phyloP scores from a whole-genome alignment of 2,797 vertebrate genomes.

The Botia almorhae region DNA sequence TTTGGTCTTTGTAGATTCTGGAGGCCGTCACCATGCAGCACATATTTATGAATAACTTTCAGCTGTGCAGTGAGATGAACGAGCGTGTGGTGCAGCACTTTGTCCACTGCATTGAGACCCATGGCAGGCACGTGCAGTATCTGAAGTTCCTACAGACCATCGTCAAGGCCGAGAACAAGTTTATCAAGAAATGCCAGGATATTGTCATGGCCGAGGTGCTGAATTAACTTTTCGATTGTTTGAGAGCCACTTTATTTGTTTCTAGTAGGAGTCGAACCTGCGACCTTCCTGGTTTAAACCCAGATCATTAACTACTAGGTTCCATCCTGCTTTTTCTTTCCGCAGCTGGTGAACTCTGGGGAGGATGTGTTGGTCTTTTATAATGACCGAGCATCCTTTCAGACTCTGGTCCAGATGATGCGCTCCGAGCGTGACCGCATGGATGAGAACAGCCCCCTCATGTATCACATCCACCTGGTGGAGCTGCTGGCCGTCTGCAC shows the following conservation, averaged over 20 bases:
- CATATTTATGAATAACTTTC: constrained; percentile 99
- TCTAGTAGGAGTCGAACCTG: background rate
- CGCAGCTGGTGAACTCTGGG: constrained; percentile 93
- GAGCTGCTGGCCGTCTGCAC: constrained; percentile 97
- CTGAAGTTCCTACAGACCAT: constrained; percentile 98
- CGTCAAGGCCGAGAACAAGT: constrained; percentile 97
- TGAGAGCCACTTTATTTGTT: background rate
- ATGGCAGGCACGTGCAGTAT: constrained; percentile 97
- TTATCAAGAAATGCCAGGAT: constrained; percentile 99
- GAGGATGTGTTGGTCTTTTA: constrained; percentile 98
- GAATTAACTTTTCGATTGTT: background rate
- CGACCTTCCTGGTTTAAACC: too few species aligned
- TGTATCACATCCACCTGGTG: constrained; percentile 98
- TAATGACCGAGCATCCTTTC: constrained; percentile 97
- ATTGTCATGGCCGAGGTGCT: constrained; percentile 98
- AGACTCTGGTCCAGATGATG: constrained; percentile 98
- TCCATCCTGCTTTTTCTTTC: background rate
- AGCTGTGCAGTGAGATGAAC: constrained; percentile 97
- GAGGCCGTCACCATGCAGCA: constrained; percentile 98
- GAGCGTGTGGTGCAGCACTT: constrained; percentile 98
- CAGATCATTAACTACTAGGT: background rate
- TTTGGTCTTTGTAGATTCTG: constrained; percentile 80
- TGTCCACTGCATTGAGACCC: constrained; percentile 96
- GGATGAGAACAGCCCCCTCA: constrained; percentile 94
- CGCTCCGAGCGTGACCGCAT: constrained; percentile 94